phyloP scores from a whole-genome alignment of 2,113 vertebrate species.

The Urocolius indicus region DNA sequence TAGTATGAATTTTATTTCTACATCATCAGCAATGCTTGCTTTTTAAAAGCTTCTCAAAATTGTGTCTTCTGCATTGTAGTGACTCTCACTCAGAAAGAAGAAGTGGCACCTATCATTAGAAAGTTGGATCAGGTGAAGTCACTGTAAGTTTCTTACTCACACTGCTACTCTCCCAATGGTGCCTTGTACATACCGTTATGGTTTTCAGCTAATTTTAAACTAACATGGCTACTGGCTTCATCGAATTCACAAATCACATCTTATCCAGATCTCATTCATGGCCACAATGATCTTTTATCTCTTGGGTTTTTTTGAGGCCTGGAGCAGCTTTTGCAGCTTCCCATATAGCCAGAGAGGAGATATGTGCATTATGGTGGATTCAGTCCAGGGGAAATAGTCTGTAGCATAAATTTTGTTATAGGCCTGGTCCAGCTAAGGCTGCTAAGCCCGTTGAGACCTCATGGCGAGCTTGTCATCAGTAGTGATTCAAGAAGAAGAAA shows the following conservation, averaged over 20 bases:
- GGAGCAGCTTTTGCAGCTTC: neutral
- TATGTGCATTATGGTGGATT: neutral
- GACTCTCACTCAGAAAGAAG: neutral
- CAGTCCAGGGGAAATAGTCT: neutral
- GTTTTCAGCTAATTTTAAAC: neutral
- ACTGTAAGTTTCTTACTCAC: neutral
- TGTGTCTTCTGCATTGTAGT: neutral
- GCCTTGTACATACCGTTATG: rapidly evolving
- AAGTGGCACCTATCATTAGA: neutral
- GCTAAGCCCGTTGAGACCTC: neutral
- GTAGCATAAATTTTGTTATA: neutral
- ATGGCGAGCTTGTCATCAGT: neutral
- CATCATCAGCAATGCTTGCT: neutral
- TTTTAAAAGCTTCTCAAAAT: neutral
- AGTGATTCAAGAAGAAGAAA: neutral
- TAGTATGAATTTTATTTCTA: neutral
- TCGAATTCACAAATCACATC: neutral
- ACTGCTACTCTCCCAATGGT: neutral
- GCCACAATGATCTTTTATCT: neutral
- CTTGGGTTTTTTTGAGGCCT: neutral
- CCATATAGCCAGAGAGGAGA: rapidly evolving
- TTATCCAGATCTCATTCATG: neutral
- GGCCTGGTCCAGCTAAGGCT: neutral
- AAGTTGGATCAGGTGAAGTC: neutral
- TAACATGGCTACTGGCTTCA: neutral